Percentiles rank a stretch among this genome's conserved stretches.
Conservation (phyloP, 2,888 invertebrate species). For the Coleophora deauratella region DNA sequence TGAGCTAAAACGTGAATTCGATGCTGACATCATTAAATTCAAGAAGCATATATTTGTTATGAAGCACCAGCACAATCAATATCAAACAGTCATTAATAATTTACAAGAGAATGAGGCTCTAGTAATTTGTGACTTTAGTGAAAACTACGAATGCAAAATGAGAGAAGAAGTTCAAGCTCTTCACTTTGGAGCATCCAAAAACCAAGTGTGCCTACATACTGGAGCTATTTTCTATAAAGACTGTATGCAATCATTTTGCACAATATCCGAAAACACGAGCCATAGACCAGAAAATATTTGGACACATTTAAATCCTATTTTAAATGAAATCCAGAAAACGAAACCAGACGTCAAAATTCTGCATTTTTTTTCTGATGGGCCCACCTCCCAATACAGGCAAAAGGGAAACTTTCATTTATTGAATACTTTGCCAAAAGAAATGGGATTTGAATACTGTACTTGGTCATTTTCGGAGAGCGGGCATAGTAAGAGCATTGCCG, state of each 20-base stretch:
- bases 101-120: too few species aligned
- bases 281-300: conserved; percentile 7
- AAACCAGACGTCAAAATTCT: conserved; percentile 1
- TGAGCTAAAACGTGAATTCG: too few species aligned
- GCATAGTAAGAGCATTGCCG: conserved; percentile 3
- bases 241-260: background rate
- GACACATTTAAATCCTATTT: conserved; percentile 5
- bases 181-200: too few species aligned
- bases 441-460: conserved; percentile 1
- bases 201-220: too few species aligned
- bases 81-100: too few species aligned
- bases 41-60: too few species aligned
- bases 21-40: too few species aligned
- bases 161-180: too few species aligned
- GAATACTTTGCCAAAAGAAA: background rate
- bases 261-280: conserved; percentile 2
- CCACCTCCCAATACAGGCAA: conserved; percentile 7
- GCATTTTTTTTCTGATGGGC: conserved; percentile 9
- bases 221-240: too few species aligned
- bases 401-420: conserved; percentile 9
- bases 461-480: conserved; percentile 2
- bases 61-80: too few species aligned
- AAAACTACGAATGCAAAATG: too few species aligned
- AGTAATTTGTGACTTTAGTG: too few species aligned
- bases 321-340: background rate